Evolutionary conservation across 2,113 vertebrate species (phyloP).

Genomic region (Neotoma lepida): DNA sequence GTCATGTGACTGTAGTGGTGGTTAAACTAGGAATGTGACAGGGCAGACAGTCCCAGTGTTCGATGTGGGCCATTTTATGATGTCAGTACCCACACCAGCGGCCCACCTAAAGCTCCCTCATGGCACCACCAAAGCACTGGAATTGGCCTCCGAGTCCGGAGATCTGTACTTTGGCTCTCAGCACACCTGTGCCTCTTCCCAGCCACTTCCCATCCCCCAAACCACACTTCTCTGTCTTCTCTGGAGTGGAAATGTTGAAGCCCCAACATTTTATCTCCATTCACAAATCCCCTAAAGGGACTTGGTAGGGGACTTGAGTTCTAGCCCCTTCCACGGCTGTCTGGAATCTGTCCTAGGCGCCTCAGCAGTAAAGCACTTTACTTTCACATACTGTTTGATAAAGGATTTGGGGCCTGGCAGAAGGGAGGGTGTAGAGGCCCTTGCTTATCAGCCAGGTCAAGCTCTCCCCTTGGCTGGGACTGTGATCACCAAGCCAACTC

Average conservation of each 20-base stretch:
- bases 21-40: not conserved
- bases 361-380: slow-evolving; percentile 77
- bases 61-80: not conserved
- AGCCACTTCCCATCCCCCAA: not conserved
- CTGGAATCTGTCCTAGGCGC: slow-evolving; percentile 34
- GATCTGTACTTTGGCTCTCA: accelerated
- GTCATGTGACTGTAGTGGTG: not conserved
- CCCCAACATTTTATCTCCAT: not conserved
- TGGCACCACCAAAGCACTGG: not conserved
- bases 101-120: not conserved
- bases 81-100: not conserved
- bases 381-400: slow-evolving; percentile 51
- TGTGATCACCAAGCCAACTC: not conserved
- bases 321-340: not conserved
- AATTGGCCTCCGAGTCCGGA: not conserved
- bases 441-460: not conserved
- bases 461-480: not conserved
- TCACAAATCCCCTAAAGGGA: not conserved
- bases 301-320: not conserved
- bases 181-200: not conserved
- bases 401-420: not conserved
- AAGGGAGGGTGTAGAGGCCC: not conserved
- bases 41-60: no score
- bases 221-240: not conserved
- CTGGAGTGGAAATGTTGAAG: not conserved